These are phyloP conservation scores for Oryzias melastigma DNA, from an alignment of 2,113 vertebrate species.

Conservation along the genomic window DNA sequence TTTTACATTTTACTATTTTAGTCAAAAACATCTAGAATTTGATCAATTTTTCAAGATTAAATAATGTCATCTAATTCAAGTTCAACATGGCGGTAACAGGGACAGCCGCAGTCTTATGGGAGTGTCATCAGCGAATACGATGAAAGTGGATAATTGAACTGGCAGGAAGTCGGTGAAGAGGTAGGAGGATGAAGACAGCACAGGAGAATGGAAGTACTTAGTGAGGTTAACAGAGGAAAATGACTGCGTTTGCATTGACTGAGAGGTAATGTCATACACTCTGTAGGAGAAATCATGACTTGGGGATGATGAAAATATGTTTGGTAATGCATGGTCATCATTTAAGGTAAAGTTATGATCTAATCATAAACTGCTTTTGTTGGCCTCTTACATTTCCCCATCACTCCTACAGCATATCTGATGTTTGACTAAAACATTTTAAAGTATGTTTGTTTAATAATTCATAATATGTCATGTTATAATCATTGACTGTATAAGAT, in stretches of 20 bases:
- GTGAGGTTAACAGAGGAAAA: conserved; percentile 21
- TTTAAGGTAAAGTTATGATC: too few relatives aligned
- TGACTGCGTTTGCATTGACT: conserved; percentile 26
- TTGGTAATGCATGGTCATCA: background rate
- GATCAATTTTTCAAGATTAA: background rate
- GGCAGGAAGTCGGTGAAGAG: conserved; percentile 41
- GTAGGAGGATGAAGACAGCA: conserved; percentile 18
- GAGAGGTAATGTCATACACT: conserved; percentile 26
- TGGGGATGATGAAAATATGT: background rate
- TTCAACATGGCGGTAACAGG: background rate
- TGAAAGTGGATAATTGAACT: conserved; percentile 34
- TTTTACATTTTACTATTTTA: too few relatives aligned
- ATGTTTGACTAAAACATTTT: background rate
- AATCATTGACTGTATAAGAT: too few relatives aligned
- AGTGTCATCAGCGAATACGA: conserved; percentile 8
- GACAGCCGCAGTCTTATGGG: background rate
- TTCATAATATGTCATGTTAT: too few relatives aligned
- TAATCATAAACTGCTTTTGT: too few relatives aligned
- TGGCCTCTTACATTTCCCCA: too few relatives aligned
- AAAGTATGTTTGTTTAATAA: background rate
- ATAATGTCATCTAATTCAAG: background rate
- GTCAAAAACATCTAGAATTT: background rate
- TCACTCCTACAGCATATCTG: background rate
- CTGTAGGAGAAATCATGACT: background rate
- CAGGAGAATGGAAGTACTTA: conserved; percentile 27